These are phyloP conservation scores for Latrodectus hesperus DNA, from an alignment of 2,888 invertebrate species.

Conservation along the genomic window DNA sequence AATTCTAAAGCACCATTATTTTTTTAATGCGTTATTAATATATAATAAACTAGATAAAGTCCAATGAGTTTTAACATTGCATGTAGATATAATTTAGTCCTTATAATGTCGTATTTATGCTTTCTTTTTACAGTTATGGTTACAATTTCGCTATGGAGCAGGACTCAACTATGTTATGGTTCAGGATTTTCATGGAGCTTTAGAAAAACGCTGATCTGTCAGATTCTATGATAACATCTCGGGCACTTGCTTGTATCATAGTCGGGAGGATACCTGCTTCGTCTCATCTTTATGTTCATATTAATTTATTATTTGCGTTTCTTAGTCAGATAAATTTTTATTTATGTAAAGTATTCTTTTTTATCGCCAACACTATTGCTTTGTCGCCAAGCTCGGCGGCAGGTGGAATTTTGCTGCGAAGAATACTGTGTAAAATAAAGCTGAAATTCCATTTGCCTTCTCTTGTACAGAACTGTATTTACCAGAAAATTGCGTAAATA, in stretches of 20 bases:
- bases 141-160: constrained; percentile 44
- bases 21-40: too few species aligned
- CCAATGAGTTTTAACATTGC: too few species aligned
- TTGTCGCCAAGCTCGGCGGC: too few species aligned
- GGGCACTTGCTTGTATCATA: not conserved
- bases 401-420: too few species aligned
- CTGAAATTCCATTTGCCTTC: constrained; percentile 4
- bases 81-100: too few species aligned
- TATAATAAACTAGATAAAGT: too few species aligned
- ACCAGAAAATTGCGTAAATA: constrained; percentile 24
- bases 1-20: too few species aligned
- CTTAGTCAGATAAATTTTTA: constrained; percentile 5
- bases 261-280: constrained; percentile 3
- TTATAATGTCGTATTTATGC: not conserved
- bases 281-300: constrained; percentile 25
- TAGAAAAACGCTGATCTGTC: constrained; percentile 13
- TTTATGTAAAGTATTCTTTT: not conserved
- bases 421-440: too few species aligned
- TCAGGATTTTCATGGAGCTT: constrained; percentile 60
- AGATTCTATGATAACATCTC: too few species aligned
- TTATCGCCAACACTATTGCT: too few species aligned
- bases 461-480: constrained; percentile 23
- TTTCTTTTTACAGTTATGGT: constrained; percentile 30
- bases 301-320: constrained; percentile 39
- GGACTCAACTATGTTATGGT: constrained; percentile 43